Base-by-base conservation (phyloP, 53 echinoderm and acorn worm species). In the Paelopatides confundens region DNA sequence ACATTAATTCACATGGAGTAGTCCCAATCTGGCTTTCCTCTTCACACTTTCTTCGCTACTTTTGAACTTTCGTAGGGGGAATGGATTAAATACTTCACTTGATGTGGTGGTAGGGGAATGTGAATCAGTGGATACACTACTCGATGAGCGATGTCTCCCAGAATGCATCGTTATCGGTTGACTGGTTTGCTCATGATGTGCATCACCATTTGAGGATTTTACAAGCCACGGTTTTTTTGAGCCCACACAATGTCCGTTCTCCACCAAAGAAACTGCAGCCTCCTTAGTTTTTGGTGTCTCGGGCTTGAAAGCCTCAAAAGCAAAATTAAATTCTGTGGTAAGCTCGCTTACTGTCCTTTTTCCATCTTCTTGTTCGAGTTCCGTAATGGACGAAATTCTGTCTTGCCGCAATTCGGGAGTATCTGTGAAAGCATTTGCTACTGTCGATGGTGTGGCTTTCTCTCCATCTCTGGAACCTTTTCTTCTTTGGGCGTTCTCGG, bases 241-340 rank as follows among this genome's bases (percentile, higher is more conserved):
- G 52, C 83, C 81, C 67, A 31, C 86, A 66, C 86, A 76, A 3
- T 82, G 83, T 71, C 82, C 82, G 35, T 63, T 87, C 46, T 15
- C 62, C 5, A 86, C 27, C 31, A 27, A 39, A 2, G 86, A 47
- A 3, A 5, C 15, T 12, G 65, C 38, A 2, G 70, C 26, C n/a
- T 69, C 74, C 2, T 84, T 82, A 8, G 50, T 29, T 31, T 81
- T 64, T 0, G 93, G 87, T 32, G 91, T 69, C 7, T 86, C 90
- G 0, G 96, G 96, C 43, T 88, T 92, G 89, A 91, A 96, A 2
- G 96, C 92, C 87, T 92, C 92, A 26, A 92, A 68, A 63, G 93
- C 74, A 54, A 90, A 92, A 63, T 93, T 96, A 38, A 96, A 96
- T 52, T 93, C 70, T 10, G 82, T 86, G 21, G 38, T 77, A 66